Base-by-base conservation (phyloP, 2,113 vertebrate species). In the Conger conger region DNA sequence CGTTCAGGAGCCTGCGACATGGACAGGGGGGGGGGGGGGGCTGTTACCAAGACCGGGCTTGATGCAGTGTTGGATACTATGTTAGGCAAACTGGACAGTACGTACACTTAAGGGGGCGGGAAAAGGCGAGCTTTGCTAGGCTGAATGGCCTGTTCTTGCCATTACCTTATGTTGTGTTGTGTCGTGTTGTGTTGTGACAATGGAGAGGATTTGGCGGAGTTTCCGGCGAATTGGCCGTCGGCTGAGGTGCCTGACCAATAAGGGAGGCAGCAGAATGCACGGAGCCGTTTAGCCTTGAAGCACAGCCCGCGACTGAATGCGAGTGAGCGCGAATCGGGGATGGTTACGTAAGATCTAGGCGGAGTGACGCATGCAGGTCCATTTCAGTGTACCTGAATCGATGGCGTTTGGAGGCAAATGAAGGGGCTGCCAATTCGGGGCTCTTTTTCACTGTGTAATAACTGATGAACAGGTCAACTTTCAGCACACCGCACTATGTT, bases 1-100 rank as follows among this genome's bases (percentile, higher is more conserved):
- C 98, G 0, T 99, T 99, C 73, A 99, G 90, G 79, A 99, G 92
- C 93, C 98, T 99, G 91, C 13, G 53, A 4, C 4, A 4, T 17
- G 27, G 23, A 9, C 23, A 1, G 20, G 33, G 42, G 35, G 60
- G 60, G 3, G 40, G 17, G 30, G 35, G 35, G 54, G 54, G 54
- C 3, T 16, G 63, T 73, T n/a, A n/a, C n/a, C n/a, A n/a, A n/a
- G n/a, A n/a, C n/a, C n/a, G n/a, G n/a, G n/a, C n/a, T n/a, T n/a
- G n/a, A n/a, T n/a, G n/a, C n/a, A n/a, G n/a, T n/a, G n/a, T n/a
- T n/a, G n/a, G n/a, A n/a, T n/a, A n/a, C n/a, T n/a, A n/a, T n/a
- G n/a, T n/a, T n/a, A n/a, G n/a, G n/a, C n/a, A n/a, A n/a, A n/a
- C n/a, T n/a, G n/a, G n/a, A n/a, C n/a, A n/a, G n/a, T n/a, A n/a